Percentiles rank a stretch among this genome's conserved stretches.
Conservation (phyloP, 2,113 vertebrate species). For the Stomatorhinus ivindoensis region DNA sequence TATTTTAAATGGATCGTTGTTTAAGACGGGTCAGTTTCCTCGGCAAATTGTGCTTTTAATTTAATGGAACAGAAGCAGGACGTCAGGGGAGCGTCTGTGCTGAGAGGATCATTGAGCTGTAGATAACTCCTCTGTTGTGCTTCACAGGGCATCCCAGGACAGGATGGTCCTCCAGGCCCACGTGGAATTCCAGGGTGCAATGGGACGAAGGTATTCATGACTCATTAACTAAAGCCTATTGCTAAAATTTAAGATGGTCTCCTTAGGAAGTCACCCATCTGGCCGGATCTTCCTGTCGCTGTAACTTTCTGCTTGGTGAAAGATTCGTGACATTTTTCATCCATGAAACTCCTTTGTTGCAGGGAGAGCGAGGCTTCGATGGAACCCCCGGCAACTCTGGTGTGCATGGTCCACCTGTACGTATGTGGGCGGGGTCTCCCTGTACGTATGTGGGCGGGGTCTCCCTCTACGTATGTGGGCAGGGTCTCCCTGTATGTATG, state of each 20-base stretch:
- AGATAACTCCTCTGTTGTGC: background rate
- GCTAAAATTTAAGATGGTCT: background rate
- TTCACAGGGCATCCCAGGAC: conserved; percentile 84
- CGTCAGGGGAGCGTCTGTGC: background rate
- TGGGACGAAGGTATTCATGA: conserved; percentile 79
- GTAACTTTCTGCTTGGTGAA: background rate
- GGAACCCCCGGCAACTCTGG: conserved; percentile 74
- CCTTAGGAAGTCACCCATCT: background rate
- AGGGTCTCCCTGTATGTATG: background rate
- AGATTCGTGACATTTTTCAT: background rate
- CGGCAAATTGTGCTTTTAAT: background rate
- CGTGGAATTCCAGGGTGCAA: conserved; percentile 93
- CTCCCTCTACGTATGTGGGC: background rate
- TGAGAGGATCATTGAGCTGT: background rate
- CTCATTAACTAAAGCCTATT: background rate
- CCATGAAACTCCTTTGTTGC: conserved; percentile 35
- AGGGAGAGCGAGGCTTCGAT: conserved; percentile 81
- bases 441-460: too few species aligned
- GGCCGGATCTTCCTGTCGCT: background rate
- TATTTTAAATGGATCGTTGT: background rate
- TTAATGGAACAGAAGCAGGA: background rate
- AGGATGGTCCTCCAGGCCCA: conserved; percentile 82
- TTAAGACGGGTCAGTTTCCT: background rate
- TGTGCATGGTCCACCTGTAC: conserved; percentile 73
- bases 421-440: conserved; percentile 25